Evolutionary conservation across 2,797 vertebrate species (phyloP), one percentile per base, ranked within the genome.

Genomic region (Clarias laeviceps): DNA sequence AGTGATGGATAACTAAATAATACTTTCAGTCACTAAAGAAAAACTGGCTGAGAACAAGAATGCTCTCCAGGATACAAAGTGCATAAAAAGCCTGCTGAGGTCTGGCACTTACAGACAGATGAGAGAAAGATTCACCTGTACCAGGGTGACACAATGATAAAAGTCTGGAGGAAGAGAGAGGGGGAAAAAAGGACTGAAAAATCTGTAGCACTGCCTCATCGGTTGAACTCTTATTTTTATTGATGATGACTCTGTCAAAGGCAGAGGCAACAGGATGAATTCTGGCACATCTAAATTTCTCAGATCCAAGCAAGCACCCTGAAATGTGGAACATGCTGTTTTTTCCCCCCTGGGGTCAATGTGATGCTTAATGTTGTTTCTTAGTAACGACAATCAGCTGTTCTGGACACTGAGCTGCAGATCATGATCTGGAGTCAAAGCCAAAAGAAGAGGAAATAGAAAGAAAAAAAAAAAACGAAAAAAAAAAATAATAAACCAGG

Each of bases 1-100:
- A 4, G 57, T 83, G 82, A 83, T 74, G 56, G 82, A 83, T 83
- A 57, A 83, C 68, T 74, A 50, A 83, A 74, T 68, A 83, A 73
- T 83, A 50, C 56, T 59, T 82, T 83, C 57, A 29, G 82, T 50
- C 69, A 73, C 62, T 50, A 17, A 54, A 62, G 57, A 83, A 50
- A 64, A 74, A 50, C n/a, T 29, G 56, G 32, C 12, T 27, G 15
- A 83, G 37, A 83, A 24, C 27, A 64, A 83, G 57, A 83, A 74
- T 8, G 27, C 57, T 64, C 69, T 62, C 56, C 82, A 62, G 68
- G 69, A 83, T 83, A 73, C 69, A 84, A 61, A 80, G 56, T 62
- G 54, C 40, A 80, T 70, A 61, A 72, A 80, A 79, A 68, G 74
- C 64, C 81, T 59, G 68, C 27, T 40, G 34, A 73, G 56, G 54